These are phyloP conservation scores for Tetragnatha versicolor DNA, from an alignment of 1,140 invertebrate species.

Conservation along the genomic window DNA sequence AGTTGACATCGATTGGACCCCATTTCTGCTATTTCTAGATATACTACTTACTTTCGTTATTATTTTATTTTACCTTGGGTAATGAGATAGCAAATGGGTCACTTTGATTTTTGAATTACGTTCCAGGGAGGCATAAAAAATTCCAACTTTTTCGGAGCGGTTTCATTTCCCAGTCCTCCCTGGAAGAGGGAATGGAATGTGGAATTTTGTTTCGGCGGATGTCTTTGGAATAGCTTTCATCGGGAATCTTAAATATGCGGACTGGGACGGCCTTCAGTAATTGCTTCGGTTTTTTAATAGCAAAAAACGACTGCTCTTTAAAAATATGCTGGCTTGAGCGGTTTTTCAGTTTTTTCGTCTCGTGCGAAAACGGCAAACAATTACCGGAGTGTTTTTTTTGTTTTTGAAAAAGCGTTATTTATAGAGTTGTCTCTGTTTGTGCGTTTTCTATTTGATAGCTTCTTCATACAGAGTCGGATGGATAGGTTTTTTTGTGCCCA, in stretches of 20 bases:
- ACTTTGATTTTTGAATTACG: constrained; percentile 44
- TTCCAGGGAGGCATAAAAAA: constrained; percentile 15
- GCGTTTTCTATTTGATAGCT: not conserved
- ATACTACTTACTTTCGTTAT: not conserved
- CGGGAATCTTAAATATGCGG: constrained; percentile 12
- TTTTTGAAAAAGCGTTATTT: too few species aligned
- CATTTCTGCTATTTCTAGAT: constrained; percentile 13
- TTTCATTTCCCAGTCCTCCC: constrained; percentile 15
- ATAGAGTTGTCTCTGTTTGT: too few species aligned
- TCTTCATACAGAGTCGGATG: not conserved
- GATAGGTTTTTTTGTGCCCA: too few species aligned
- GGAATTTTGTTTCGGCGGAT: constrained; percentile 23
- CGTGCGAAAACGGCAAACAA: constrained; percentile 14
- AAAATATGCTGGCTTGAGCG: not conserved
- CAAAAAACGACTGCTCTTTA: not conserved
- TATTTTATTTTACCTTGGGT: constrained; percentile 9
- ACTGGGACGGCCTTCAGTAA: not conserved
- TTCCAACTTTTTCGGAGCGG: constrained; percentile 7
- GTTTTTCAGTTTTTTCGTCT: not conserved
- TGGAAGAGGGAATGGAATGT: constrained; percentile 24
- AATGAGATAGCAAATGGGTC: constrained; percentile 39
- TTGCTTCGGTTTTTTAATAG: constrained; percentile 1
- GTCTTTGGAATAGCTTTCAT: constrained; percentile 2
- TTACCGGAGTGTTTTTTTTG: not conserved
- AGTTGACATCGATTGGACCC: constrained; percentile 11